Percentiles rank a stretch among this genome's conserved stretches.
These are phyloP conservation scores for Mechanitis mazaeus DNA, from an alignment of 2,888 invertebrate genomes.

Conservation along the genomic window DNA sequence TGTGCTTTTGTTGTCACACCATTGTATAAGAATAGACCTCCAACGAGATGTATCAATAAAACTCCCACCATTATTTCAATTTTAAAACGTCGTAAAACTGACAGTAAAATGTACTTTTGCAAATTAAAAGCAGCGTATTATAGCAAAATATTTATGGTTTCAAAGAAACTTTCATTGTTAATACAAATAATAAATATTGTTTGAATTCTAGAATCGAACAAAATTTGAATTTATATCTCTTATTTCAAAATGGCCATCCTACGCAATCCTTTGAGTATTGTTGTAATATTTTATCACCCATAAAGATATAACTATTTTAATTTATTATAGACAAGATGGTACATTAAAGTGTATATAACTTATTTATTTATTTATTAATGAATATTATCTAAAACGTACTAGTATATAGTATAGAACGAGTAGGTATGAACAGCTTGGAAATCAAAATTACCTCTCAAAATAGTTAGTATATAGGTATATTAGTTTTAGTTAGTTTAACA, in stretches of 20 bases:
- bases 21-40: conserved; percentile 52
- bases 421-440: too few relatives aligned
- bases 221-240: conserved; percentile 53
- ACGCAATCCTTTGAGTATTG: conserved; percentile 44
- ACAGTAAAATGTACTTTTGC: neutral
- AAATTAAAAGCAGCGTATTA: neutral
- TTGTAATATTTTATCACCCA: conserved; percentile 27
- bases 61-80: conserved; percentile 1
- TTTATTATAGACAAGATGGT: conserved; percentile 5
- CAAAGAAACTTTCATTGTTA: neutral
- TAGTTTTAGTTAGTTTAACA: too few relatives aligned
- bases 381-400: too few relatives aligned
- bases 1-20: conserved; percentile 59
- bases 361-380: too few relatives aligned
- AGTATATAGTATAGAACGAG: too few relatives aligned
- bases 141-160: neutral
- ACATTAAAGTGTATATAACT: too few relatives aligned
- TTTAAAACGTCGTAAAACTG: neutral
- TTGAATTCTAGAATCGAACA: conserved; percentile 49
- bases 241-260: conserved; percentile 47
- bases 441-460: too few relatives aligned
- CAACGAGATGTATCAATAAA: conserved; percentile 28
- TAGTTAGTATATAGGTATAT: too few relatives aligned
- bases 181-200: conserved; percentile 37
- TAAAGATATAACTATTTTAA: conserved; percentile 29